These are phyloP conservation scores for Gallinago undulata DNA, from an alignment of 2,113 vertebrate species.

Conservation along the genomic window DNA sequence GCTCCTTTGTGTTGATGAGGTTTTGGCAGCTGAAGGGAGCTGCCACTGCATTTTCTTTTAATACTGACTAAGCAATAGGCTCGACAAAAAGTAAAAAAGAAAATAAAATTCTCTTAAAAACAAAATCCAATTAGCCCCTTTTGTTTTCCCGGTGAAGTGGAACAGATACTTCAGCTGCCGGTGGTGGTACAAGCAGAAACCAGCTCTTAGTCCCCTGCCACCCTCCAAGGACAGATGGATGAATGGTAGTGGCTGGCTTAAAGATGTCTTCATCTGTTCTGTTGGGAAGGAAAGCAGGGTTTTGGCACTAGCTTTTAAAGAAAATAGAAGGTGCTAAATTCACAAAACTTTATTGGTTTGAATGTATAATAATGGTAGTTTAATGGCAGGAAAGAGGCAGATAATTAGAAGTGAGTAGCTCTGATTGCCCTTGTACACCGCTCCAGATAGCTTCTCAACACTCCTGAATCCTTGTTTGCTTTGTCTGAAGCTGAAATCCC, in stretches of 20 bases:
- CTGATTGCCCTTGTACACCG: constrained; percentile 66
- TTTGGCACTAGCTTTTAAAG: constrained; percentile 65
- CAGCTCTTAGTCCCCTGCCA: constrained; percentile 49
- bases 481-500: constrained; percentile 80
- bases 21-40: constrained; percentile 43
- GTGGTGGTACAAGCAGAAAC: constrained; percentile 35
- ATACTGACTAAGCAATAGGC: constrained; percentile 21
- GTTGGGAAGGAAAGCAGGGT: constrained; percentile 29
- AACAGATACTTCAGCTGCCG: constrained; percentile 16
- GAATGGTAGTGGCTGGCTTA: constrained; percentile 9
- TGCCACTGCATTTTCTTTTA: constrained; percentile 33
- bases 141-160: constrained; percentile 27
- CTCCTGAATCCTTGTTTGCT: constrained; percentile 75
- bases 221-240: constrained; percentile 65
- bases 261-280: constrained; percentile 72
- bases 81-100: constrained; percentile 35
- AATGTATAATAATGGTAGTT: constrained; percentile 70
- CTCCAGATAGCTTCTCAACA: constrained; percentile 69
- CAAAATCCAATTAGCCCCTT: constrained; percentile 26
- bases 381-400: constrained; percentile 72
- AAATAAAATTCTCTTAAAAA: background rate
- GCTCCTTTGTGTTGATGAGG: constrained; percentile 41
- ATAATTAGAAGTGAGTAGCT: constrained; percentile 73
- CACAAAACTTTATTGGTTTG: constrained; percentile 59
- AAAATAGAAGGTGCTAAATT: constrained; percentile 62